Evolutionary conservation across 2,113 vertebrate genomes (phyloP).

Genomic region (Haemorhous mexicanus): DNA sequence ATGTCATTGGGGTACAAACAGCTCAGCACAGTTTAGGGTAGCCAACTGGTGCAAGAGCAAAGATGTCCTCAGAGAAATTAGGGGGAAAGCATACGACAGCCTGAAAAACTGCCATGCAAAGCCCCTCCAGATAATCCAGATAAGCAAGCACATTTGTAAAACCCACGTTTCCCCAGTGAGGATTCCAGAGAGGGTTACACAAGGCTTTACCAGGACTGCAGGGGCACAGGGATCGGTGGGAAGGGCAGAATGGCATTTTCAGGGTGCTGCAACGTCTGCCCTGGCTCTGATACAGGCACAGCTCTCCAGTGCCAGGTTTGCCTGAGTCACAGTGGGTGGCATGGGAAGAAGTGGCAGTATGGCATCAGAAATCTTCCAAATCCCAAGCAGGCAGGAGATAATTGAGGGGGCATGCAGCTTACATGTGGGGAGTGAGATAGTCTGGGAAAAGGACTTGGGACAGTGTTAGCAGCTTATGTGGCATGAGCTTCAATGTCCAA

Average conservation of each 20-base stretch:
- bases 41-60: background rate
- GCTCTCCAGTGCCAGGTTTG: background rate
- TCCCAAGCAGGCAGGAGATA: background rate
- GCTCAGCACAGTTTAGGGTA: background rate
- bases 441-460: background rate
- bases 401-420: rapidly evolving
- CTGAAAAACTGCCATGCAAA: background rate
- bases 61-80: background rate
- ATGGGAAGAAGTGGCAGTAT: background rate
- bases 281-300: background rate
- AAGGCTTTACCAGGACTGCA: background rate
- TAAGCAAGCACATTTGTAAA: background rate
- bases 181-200: background rate
- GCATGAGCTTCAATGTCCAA: rapidly evolving
- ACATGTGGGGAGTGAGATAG: rapidly evolving
- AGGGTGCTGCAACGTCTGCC: background rate
- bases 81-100: background rate
- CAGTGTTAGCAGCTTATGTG: background rate
- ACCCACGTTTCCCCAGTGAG: background rate
- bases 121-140: background rate
- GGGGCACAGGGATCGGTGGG: background rate
- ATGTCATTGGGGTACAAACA: background rate
- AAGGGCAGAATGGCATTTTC: background rate
- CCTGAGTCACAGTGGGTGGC: background rate
- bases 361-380: background rate